Evolutionary conservation across 2,113 vertebrate species (phyloP).

Genomic region (Charadrius vociferus): DNA sequence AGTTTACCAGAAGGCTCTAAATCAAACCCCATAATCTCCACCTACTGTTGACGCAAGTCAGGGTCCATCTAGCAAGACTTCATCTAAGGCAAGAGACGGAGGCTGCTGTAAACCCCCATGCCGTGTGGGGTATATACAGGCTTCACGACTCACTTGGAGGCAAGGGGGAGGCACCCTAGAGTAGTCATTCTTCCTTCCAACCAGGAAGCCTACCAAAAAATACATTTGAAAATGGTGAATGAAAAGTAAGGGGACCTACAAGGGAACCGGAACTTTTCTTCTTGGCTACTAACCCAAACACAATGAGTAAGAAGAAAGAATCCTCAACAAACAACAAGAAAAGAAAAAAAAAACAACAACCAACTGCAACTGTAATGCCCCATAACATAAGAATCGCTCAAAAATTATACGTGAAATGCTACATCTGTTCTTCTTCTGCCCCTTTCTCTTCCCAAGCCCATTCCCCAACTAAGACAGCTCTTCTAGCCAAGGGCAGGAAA

Average conservation of each 20-base stretch:
- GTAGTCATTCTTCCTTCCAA: background rate
- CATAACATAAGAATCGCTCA: constrained; percentile 20
- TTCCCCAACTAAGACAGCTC: background rate
- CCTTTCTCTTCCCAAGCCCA: background rate
- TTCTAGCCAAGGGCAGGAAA: background rate
- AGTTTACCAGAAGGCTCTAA: background rate
- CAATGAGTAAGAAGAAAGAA: background rate
- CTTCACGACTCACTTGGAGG: background rate
- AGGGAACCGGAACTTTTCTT: background rate
- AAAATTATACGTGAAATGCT: constrained; percentile 42
- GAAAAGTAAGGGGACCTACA: background rate
- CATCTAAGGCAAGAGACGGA: background rate
- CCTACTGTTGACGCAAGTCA: background rate
- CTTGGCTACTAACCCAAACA: background rate
- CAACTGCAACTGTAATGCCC: constrained; percentile 17
- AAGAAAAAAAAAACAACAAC: background rate
- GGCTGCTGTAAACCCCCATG: background rate
- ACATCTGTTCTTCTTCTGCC: constrained; percentile 28
- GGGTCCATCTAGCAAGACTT: background rate
- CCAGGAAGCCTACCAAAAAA: background rate
- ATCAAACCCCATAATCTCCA: background rate
- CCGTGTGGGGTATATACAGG: background rate
- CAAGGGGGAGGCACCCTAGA: background rate
- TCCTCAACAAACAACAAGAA: background rate
- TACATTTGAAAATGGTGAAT: background rate